Evolutionary conservation across 2,797 vertebrate genomes (phyloP), one percentile per base, ranked within the genome.

Genomic region (Potorous gilbertii): DNA sequence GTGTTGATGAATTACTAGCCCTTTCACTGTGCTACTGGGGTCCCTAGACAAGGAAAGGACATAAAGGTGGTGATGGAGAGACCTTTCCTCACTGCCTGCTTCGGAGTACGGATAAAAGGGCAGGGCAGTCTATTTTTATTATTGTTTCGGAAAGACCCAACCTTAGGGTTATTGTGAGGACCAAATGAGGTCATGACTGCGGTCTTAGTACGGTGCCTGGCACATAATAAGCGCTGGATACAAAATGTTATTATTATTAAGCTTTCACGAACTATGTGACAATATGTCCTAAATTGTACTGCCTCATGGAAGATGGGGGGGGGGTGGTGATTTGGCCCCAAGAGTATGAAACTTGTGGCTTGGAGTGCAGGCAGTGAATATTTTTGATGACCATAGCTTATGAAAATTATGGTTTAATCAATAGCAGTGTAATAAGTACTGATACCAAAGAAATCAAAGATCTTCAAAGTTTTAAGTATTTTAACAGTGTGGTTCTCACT

Each of bases 101-200:
- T n/a, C 13, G 31, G 59, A n/a, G 34, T 66, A 66, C 31, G 59
- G 14, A 66, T 66, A 66, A 66, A 66, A 66, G 59, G 59, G 1
- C 14, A 66, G 13, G 34, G 31, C 13, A 66, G 4, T 4, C 34
- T 31, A 34, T 62, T 52, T 52, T 52, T 34, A 66, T 66, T 96
- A 54, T 28, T 96, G 91, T 90, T 54, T 62, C 92, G 52, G 27
- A 93, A 93, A 59, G 90, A 56, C 10, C 66, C 94, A 29, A 57
- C 8, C 6, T 56, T 56, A 56, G 5, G 56, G 56, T 56, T 56
- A 56, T 56, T 56, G 56, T 56, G 56, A 56, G 31, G 46, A 24
- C 92, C 56, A 96, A 59, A 90, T 81, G 52, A 90, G 56, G 90
- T 92, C 55, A n/a, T 66, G 27, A 66, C n/a, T 14, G 12, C 59